Evolutionary conservation across 2,888 invertebrate genomes (phyloP).

Genomic region (Erebia palarica): DNA sequence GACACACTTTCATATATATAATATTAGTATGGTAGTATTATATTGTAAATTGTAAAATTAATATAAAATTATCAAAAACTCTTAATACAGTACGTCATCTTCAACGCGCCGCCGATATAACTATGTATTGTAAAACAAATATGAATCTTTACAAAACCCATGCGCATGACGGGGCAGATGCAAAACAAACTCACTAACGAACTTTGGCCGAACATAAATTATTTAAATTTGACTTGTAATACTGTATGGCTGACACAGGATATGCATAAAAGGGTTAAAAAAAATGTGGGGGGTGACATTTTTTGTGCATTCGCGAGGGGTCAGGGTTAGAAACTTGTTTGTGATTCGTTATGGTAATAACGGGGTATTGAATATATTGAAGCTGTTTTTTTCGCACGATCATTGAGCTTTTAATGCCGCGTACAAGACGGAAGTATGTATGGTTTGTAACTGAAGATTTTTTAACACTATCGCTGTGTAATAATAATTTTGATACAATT

Average conservation of each 20-base stretch:
- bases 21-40: no score
- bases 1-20: no score
- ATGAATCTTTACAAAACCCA: slow-evolving; percentile 14
- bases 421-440: neutral
- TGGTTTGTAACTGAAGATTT: slow-evolving; percentile 7
- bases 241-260: slow-evolving; percentile 74
- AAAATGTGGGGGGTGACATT: slow-evolving; percentile 70
- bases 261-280: slow-evolving; percentile 80
- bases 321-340: slow-evolving; percentile 57
- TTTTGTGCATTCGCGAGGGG: slow-evolving; percentile 66
- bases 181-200: slow-evolving; percentile 63
- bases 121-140: neutral
- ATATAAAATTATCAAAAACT: no score
- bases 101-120: no score
- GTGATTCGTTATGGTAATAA: slow-evolving; percentile 65
- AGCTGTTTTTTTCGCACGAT: slow-evolving; percentile 66
- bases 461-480: neutral
- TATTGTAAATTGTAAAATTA: no score
- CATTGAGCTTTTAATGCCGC: slow-evolving; percentile 41
- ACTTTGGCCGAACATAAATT: slow-evolving; percentile 73
- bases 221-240: slow-evolving; percentile 82
- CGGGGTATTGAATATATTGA: slow-evolving; percentile 70
- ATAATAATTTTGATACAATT: no score
- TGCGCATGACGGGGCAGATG: slow-evolving; percentile 61
- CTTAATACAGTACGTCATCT: no score